Conservation (phyloP, 1,140 invertebrate species). For the Panagrolaimus sp. region DNA sequence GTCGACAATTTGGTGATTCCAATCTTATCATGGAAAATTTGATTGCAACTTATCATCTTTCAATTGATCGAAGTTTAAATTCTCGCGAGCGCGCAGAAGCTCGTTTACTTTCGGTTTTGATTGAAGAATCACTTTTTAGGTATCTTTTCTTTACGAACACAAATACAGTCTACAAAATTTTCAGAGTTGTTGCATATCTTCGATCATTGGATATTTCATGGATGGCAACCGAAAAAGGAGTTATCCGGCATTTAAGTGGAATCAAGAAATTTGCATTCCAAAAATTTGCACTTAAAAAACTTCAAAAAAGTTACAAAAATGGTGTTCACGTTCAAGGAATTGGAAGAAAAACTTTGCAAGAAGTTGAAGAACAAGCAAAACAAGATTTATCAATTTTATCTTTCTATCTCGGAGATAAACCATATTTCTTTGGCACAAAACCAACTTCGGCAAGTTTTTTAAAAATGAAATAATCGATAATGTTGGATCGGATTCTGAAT, state of each 20-base stretch:
- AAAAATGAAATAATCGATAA: too few relatives aligned
- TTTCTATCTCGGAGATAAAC: conserved; percentile 67
- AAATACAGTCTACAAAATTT: too few relatives aligned
- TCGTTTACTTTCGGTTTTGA: not conserved
- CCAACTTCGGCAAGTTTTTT: conserved; percentile 74
- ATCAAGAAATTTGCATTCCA: conserved; percentile 17
- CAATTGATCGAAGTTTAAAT: not conserved
- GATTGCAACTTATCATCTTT: conserved; percentile 28
- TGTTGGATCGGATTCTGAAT: too few relatives aligned
- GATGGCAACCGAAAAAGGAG: conserved; percentile 29
- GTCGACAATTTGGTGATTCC: conserved; percentile 45
- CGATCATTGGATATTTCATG: conserved; percentile 24
- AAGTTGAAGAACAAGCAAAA: conserved; percentile 82
- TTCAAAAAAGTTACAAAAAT: conserved; percentile 31
- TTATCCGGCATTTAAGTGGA: conserved; percentile 22
- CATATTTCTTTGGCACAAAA: conserved; percentile 88
- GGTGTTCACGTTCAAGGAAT: conserved; percentile 66
- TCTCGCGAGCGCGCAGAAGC: conserved; percentile 10
- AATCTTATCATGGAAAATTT: conserved; percentile 40
- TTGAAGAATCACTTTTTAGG: conserved; percentile 32
- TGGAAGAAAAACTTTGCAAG: conserved; percentile 79
- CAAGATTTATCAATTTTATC: conserved; percentile 82
- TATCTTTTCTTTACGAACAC: not conserved
- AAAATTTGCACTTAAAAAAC: not conserved
- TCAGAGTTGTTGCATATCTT: not conserved